These are phyloP conservation scores for Callospermophilus lateralis DNA, from an alignment of 2,113 vertebrate species.

Conservation along the genomic window DNA sequence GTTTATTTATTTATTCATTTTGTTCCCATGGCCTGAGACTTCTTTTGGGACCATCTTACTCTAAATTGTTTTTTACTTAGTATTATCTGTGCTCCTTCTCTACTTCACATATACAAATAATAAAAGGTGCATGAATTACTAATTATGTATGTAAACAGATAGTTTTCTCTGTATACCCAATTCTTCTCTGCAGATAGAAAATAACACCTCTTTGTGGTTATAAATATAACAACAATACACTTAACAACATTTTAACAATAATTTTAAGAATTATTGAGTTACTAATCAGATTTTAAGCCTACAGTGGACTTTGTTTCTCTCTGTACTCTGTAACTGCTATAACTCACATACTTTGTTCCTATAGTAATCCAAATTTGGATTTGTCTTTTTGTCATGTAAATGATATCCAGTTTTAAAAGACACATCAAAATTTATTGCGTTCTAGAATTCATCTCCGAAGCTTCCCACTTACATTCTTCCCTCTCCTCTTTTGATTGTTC, in stretches of 20 bases:
- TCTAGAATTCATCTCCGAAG: not conserved
- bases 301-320: not conserved
- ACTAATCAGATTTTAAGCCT: not conserved
- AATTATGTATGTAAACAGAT: not conserved
- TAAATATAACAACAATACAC: not conserved
- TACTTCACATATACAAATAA: not conserved
- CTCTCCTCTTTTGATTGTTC: not conserved
- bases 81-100: not conserved
- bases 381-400: not conserved
- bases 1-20: not conserved
- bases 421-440: not conserved
- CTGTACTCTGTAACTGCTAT: not conserved
- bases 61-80: not conserved
- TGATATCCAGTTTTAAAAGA: not conserved
- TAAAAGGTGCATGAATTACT: not conserved
- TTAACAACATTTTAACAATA: not conserved
- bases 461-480: not conserved
- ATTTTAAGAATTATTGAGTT: not conserved
- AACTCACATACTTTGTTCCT: not conserved
- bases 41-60: not conserved
- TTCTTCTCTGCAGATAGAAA: not conserved
- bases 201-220: not conserved
- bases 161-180: not conserved
- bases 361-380: not conserved
- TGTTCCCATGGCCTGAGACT: not conserved